Conservation (phyloP, 2,888 invertebrate genomes). For the Drosophila kanekoi region DNA sequence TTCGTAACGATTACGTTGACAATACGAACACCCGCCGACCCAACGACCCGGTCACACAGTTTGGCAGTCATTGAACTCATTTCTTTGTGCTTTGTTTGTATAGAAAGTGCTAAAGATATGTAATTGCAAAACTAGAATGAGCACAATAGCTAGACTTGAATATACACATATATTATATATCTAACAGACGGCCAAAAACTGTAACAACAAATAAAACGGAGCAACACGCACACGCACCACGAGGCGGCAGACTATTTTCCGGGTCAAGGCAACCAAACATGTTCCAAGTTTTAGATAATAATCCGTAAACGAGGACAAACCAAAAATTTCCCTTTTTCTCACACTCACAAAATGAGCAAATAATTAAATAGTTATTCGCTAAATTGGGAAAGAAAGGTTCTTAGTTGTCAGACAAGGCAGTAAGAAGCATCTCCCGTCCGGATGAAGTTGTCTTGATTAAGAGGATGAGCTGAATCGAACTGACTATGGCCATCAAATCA, state of each 20-base stretch:
- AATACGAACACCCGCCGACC: constrained; percentile 10
- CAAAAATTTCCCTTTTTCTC: neutral
- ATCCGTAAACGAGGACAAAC: constrained; percentile 12
- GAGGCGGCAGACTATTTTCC: constrained; percentile 37
- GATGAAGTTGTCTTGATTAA: too few species aligned
- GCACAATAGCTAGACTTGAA: neutral
- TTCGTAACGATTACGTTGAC: constrained; percentile 29
- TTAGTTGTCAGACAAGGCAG: too few species aligned
- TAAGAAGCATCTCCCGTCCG: too few species aligned
- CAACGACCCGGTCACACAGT: constrained; percentile 20
- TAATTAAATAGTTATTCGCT: neutral
- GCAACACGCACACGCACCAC: constrained; percentile 33
- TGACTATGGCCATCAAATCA: too few species aligned
- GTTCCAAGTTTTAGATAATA: constrained; percentile 17
- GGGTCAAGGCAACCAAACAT: constrained; percentile 59
- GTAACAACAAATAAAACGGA: constrained; percentile 16
- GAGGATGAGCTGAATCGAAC: too few species aligned
- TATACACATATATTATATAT: constrained; percentile 1
- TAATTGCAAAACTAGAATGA: constrained; percentile 10
- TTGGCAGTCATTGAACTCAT: constrained; percentile 63
- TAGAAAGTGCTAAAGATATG: constrained; percentile 39
- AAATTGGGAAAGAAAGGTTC: neutral
- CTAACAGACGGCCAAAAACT: constrained; percentile 15
- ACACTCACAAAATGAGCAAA: too few species aligned
- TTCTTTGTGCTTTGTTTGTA: constrained; percentile 21